A percentile compares a stretch with the other conserved stretches of the same genome.
Conservation (phyloP, 2,113 vertebrate genomes). For the Callithrix jacchus region DNA sequence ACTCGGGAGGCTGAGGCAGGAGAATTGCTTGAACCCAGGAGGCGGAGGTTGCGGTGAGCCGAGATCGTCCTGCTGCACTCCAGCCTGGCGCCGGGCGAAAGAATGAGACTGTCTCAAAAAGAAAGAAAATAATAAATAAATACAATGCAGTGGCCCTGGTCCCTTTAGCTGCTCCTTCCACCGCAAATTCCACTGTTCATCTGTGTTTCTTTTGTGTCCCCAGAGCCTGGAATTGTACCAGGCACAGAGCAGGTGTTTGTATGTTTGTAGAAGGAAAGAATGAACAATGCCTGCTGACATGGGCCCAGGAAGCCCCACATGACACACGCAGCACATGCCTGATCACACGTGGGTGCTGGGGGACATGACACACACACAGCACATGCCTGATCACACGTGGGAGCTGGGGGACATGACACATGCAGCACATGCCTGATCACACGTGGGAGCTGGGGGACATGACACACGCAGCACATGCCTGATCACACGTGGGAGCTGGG, state of each 20-base stretch:
- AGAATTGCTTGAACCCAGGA: no score
- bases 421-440: no score
- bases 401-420: rapidly evolving
- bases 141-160: background rate
- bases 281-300: no score
- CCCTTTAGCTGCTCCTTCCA: background rate
- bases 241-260: background rate
- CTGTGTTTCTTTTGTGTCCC: background rate
- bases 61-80: no score
- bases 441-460: rapidly evolving
- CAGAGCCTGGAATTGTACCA: rapidly evolving
- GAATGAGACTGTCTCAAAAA: no score
- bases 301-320: background rate
- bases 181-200: background rate
- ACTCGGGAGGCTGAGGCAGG: no score
- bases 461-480: no score
- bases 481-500: rapidly evolving
- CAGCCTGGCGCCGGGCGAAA: no score
- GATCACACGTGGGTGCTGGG: rapidly evolving
- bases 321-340: no score
- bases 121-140: no score
- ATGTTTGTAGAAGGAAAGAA: background rate
- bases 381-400: rapidly evolving
- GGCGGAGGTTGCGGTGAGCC: no score
- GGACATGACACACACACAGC: no score